Evolutionary conservation across 1,140 invertebrate genomes (phyloP).

Genomic region (Bacillus rossius): DNA sequence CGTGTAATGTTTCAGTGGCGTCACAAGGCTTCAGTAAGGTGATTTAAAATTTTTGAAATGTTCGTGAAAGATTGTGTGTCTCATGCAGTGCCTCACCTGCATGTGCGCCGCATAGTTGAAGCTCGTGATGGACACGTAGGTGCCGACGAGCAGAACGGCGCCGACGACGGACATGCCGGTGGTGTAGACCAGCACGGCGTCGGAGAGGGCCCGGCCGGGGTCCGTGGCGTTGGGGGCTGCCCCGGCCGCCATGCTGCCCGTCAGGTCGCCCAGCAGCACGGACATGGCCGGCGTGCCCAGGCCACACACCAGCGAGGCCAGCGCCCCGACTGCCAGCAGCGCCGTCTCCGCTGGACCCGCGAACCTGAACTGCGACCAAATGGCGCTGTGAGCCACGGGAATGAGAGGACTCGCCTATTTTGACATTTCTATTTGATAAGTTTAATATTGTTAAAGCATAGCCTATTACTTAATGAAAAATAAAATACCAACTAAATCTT

Average conservation of each 20-base stretch:
- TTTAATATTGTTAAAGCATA: too few species aligned
- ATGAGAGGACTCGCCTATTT: too few species aligned
- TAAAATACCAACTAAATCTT: too few species aligned
- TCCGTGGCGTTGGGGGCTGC: neutral
- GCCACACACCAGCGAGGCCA: constrained; percentile 52
- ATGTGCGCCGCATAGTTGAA: constrained; percentile 37
- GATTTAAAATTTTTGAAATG: too few species aligned
- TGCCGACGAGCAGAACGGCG: constrained; percentile 27
- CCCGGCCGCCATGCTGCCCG: constrained; percentile 24
- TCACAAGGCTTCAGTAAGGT: too few species aligned
- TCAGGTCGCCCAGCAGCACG: constrained; percentile 58
- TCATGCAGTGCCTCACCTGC: constrained; percentile 33
- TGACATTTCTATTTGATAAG: too few species aligned
- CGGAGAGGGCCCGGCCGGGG: constrained; percentile 1
- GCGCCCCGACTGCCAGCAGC: constrained; percentile 50
- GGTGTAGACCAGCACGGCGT: constrained; percentile 17
- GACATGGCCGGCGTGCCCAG: constrained; percentile 58
- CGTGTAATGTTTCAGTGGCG: too few species aligned
- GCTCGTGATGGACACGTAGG: constrained; percentile 35
- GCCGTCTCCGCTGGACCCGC: constrained; percentile 50
- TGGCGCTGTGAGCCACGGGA: too few species aligned
- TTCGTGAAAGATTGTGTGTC: too few species aligned
- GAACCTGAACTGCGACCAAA: constrained; percentile 50
- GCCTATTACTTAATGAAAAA: too few species aligned
- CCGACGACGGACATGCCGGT: constrained; percentile 31